Evolutionary conservation across 2,888 invertebrate species (phyloP).

Genomic region (Mesoligia furuncula): DNA sequence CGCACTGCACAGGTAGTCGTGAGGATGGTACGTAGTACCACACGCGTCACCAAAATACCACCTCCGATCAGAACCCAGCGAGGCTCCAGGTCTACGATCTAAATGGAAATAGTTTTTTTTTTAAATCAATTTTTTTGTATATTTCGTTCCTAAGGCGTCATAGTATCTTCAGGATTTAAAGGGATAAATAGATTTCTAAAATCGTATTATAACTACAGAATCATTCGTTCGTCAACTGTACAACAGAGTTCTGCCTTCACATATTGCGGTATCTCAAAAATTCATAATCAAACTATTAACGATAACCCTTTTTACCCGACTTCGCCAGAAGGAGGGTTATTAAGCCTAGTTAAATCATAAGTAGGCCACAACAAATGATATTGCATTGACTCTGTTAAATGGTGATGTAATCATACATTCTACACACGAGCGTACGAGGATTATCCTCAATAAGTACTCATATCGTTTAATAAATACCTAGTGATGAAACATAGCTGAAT

Average conservation of each 20-base stretch:
- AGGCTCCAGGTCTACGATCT: constrained; percentile 93
- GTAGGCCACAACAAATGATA: constrained; percentile 8
- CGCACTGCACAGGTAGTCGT: no score
- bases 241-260: not conserved
- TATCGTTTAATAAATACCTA: constrained; percentile 23
- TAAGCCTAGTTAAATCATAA: not conserved
- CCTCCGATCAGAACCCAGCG: no score
- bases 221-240: not conserved
- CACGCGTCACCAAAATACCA: no score
- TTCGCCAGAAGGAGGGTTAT: no score
- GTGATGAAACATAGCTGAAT: constrained; percentile 14
- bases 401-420: constrained; percentile 33
- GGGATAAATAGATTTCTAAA: not conserved
- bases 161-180: not conserved
- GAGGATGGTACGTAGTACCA: no score
- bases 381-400: not conserved
- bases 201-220: no score
- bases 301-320: not conserved
- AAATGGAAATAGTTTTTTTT: constrained; percentile 48
- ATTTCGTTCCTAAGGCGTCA: not conserved
- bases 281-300: not conserved
- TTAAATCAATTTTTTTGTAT: not conserved
- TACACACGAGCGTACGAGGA: not conserved
- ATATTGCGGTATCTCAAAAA: not conserved
- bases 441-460: constrained; percentile 17